These are phyloP conservation scores for Maccullochella peelii DNA, from an alignment of 2,113 vertebrate genomes.

Conservation along the genomic window DNA sequence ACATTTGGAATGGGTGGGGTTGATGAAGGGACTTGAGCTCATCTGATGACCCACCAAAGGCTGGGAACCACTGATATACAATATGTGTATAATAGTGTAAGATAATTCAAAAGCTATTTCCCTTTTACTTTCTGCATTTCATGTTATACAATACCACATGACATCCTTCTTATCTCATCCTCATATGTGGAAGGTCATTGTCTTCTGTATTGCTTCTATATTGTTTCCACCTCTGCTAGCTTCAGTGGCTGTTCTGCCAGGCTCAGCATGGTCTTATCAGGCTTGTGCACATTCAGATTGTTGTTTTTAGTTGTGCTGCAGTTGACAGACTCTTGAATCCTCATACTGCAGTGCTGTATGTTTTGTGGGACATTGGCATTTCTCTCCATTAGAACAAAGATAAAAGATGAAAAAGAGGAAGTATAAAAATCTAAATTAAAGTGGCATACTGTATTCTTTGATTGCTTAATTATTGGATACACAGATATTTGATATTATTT, in stretches of 20 bases:
- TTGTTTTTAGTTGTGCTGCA: conserved; percentile 22
- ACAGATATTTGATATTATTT: too few species aligned
- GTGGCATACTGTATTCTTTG: not conserved
- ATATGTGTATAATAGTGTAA: not conserved
- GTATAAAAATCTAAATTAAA: not conserved
- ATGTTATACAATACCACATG: not conserved
- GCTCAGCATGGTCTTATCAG: conserved; percentile 30
- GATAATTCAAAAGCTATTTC: not conserved
- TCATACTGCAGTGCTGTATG: not conserved
- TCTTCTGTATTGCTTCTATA: not conserved
- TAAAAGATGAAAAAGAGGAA: not conserved
- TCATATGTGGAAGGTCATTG: not conserved
- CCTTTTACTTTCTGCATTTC: not conserved
- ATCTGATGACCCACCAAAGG: not conserved
- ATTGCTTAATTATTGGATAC: not conserved
- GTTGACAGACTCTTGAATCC: conserved; percentile 29
- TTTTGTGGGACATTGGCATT: not conserved
- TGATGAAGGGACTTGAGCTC: too few species aligned
- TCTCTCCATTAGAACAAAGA: not conserved
- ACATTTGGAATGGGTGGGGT: too few species aligned
- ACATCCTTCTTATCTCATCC: not conserved
- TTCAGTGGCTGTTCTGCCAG: not conserved
- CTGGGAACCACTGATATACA: not conserved
- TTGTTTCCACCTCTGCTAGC: not conserved
- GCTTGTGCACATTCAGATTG: conserved; percentile 25